phyloP scores from a whole-genome alignment of 2,113 vertebrate genomes.

The Neolamprologus longior region DNA sequence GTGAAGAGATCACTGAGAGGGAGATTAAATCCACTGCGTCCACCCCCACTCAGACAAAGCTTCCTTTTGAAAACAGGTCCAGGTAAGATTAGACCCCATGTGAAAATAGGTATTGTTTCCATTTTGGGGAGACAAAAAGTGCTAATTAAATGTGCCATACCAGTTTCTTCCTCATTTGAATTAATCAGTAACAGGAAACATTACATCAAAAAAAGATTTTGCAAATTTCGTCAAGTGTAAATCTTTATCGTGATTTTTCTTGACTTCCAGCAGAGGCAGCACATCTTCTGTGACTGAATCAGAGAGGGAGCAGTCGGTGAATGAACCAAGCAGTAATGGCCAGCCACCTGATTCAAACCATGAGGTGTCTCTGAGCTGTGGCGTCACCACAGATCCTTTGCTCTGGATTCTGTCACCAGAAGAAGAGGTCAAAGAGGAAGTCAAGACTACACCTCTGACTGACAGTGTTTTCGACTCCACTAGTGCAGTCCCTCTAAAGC shows the following conservation, averaged over 20 bases:
- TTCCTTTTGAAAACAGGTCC: constrained; percentile 26
- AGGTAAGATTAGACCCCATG: constrained; percentile 38
- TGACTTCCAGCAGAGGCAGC: not conserved
- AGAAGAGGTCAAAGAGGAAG: constrained; percentile 5
- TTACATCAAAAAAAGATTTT: not conserved
- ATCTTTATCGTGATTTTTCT: not conserved
- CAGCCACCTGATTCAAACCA: not conserved
- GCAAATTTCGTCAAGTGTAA: not conserved
- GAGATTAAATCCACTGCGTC: constrained; percentile 16
- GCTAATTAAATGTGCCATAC: not conserved
- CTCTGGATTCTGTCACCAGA: constrained; percentile 44
- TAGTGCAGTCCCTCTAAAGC: not conserved
- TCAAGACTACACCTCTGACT: not conserved
- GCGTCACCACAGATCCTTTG: constrained; percentile 64
- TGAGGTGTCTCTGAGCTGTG: constrained; percentile 60
- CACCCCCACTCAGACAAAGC: constrained; percentile 20
- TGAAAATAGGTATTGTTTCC: not conserved
- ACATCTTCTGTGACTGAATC: not conserved
- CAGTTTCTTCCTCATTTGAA: not conserved
- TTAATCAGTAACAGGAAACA: not conserved
- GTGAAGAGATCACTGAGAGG: constrained; percentile 26
- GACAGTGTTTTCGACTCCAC: not conserved
- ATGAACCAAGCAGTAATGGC: constrained; percentile 7
- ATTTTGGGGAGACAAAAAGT: not conserved
- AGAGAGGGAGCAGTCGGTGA: constrained; percentile 24